Base-by-base conservation (phyloP, 2,113 vertebrate species). In the Alexandromys fortis region DNA sequence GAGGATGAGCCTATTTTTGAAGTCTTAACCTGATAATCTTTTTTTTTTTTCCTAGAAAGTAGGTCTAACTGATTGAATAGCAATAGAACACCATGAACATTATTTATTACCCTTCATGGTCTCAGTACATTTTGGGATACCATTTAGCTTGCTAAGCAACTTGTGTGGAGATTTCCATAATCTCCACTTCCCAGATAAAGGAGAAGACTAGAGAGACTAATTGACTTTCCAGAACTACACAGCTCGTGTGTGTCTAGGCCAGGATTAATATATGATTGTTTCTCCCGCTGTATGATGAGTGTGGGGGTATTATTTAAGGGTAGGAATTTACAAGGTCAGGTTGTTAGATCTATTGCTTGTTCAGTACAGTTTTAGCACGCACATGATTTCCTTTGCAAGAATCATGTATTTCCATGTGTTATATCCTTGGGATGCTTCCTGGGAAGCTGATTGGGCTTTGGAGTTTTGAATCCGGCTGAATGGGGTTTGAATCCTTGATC, bases 141-240 rank as follows among this genome's bases (percentile, higher is more conserved):
- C 14, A 28, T 95, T 89, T 86, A 86, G 68, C 82, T 89, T 86
- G 94, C 67, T 68, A 35, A 91, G 22, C 9, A 91, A 22, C 85
- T 33, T 89, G 6, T 79, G n/a, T 86, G 24, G 35, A 4, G 42
- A 3, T n/a, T 75, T 63, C 55, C 73, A 45, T 21, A 67, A 45
- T 26, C 12, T 3, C 0, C 5, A 28, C 22, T 68, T 45, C 88
- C 47, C 4, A 75, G 52, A 35, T 90, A 76, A 94, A 30, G 82
- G 47, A 61, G 13, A 26, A 52, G 35, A 47, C 45, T 88, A 42
- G 75, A 82, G 11, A 95, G 38, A 7, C 86, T 83, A 72, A 87
- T 24, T 88, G 65, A 67, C 35, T 95, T 95, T 24, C 24, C 24
- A 58, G 61, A 52, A 52, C 61, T 38, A 79, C 11, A 65, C 9